phyloP scores from a whole-genome alignment of 1,140 invertebrate species.

The Dermatophagoides farinae region DNA sequence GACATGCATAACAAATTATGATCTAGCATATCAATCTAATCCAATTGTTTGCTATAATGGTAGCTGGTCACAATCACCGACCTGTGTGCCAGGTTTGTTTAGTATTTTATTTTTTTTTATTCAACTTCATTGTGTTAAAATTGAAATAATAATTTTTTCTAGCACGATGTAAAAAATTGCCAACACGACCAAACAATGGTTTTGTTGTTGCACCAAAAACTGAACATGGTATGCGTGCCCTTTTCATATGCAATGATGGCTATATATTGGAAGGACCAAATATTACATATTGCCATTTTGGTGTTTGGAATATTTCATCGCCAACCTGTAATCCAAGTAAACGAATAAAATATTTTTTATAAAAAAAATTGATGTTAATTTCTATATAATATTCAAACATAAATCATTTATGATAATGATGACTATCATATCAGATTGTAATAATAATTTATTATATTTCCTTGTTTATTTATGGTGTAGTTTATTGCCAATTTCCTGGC shows the following conservation, averaged over 20 bases:
- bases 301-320: constrained; percentile 76
- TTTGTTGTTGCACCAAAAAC: constrained; percentile 89
- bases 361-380: no score
- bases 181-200: constrained; percentile 62
- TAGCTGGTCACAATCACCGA: constrained; percentile 79
- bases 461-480: constrained; percentile 34
- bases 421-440: not conserved
- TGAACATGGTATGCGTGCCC: constrained; percentile 75
- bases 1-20: constrained; percentile 64
- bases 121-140: not conserved
- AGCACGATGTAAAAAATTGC: constrained; percentile 59
- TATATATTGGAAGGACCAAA: constrained; percentile 48
- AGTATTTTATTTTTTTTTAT: not conserved
- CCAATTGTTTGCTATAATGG: constrained; percentile 66
- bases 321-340: constrained; percentile 43
- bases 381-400: no score
- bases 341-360: constrained; percentile 31
- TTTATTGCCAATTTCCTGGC: constrained; percentile 83
- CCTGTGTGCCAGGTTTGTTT: constrained; percentile 52
- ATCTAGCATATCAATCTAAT: constrained; percentile 50
- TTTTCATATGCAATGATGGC: constrained; percentile 78
- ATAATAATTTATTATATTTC: not conserved
- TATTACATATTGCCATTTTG: constrained; percentile 63
- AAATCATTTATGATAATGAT: no score
- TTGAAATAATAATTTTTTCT: not conserved